Evolutionary conservation across 2,113 vertebrate species (phyloP).

Genomic region (Notarius quadriscutis): DNA sequence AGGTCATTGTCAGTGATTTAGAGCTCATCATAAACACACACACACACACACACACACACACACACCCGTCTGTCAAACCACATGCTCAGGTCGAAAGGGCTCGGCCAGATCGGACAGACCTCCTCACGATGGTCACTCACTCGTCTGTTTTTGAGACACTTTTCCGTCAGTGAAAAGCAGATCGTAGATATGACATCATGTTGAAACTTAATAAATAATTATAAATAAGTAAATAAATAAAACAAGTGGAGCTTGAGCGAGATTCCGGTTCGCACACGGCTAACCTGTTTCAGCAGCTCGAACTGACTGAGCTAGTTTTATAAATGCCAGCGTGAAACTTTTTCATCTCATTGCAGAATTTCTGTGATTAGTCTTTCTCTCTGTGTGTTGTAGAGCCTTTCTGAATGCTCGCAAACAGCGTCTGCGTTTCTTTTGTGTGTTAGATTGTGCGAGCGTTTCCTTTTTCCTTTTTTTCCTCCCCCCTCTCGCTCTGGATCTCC

Average conservation of each 20-base stretch:
- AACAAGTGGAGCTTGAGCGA: neutral
- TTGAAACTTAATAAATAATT: neutral
- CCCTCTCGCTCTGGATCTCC: conserved; percentile 27
- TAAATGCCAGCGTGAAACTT: neutral
- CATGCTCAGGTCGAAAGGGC: conserved; percentile 31
- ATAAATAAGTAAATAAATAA: neutral
- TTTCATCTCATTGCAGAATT: neutral
- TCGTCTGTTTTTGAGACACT: neutral
- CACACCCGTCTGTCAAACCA: conserved; percentile 27
- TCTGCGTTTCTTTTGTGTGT: neutral
- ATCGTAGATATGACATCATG: neutral
- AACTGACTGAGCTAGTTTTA: neutral
- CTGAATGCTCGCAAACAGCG: neutral
- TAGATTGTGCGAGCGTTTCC: neutral
- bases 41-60: conserved; percentile 46
- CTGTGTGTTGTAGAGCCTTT: neutral
- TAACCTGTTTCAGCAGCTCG: neutral
- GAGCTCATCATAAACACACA: conserved; percentile 82
- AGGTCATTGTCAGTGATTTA: conserved; percentile 71
- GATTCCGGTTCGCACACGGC: neutral
- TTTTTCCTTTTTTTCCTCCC: neutral
- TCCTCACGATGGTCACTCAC: conserved; percentile 30
- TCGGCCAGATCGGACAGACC: conserved; percentile 30
- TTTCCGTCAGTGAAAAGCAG: neutral
- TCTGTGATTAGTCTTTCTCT: neutral